Evolutionary conservation across 1,140 invertebrate species (phyloP), one percentile per base, ranked within the genome.

Genomic region (Leptopilina boulardi): DNA sequence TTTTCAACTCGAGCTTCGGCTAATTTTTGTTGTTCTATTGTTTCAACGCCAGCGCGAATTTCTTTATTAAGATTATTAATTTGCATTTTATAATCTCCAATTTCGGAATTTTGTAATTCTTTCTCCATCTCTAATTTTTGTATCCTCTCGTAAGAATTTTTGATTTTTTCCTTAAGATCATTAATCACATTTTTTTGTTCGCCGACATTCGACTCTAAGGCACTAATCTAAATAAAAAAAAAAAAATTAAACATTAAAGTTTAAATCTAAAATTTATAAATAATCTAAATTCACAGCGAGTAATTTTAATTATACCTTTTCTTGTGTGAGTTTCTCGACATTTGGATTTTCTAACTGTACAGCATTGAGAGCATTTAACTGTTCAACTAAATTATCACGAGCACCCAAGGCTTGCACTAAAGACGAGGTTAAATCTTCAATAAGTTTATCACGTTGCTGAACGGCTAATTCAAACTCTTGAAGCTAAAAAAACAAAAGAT

Each of bases 381-480:
- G 85, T 41, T 73, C 26, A 71, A 84, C 79, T 30, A 89, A 80
- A 70, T 73, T 71, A 82, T 91, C 88, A 78, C 89, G 84, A 1
- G 85, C 82, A 54, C 85, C 80, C 72, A 91, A 79, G 19, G 89
- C 86, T 84, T 90, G 86, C 56, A 89, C 83, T 26, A 91, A 79
- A 5, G 88, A 88, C 11, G 77, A 74, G 15, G 88, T 89, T 15
- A 91, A 83, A 30, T 91, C 86, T 77, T 89, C 85, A 77, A 91
- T 91, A 70, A 90, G 75, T 51, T 83, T 85, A 71, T 91, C 90
- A 47, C 90, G 83, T 77, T 88, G 83, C 74, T 77, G 83, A 54
- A 91, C 76, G 47, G 89, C 89, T 77, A 77, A 81, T 34, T 89
- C 86, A 82, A 88, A 91, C 51, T 91, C 90, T 80, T 90, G 79